Evolutionary conservation across 2,888 invertebrate genomes (phyloP), one percentile per base, ranked within the genome.

Genomic region (Rhimphoctona megacephalus): DNA sequence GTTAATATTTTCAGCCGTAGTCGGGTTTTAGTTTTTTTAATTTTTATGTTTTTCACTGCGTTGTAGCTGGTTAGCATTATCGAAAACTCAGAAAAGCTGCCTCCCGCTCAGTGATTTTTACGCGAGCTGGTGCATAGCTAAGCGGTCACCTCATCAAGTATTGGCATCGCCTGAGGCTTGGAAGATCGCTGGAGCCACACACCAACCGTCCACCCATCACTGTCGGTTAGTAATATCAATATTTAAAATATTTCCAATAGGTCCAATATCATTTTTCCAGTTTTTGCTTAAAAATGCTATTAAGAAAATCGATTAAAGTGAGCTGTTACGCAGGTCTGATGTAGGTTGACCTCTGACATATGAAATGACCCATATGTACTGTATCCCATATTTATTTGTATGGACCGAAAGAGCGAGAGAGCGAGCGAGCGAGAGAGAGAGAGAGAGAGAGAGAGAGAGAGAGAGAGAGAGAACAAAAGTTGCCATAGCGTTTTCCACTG

Each of bases 291-390:
- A 30, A 49, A 30, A 61, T 17, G 14, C 30, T 30, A 17, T 30
- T 30, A 11, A 14, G 25, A 30, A 30, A 61, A 61, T 30, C 30
- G 17, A 61, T 5, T 30, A 30, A 11, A 25, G 61, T 1, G 30
- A 14, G 17, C 14, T 61, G 14, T 14, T 61, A 61, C 22, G 17
- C 17, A 30, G 61, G 61, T 1, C 61, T 61, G 17, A 17, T 17
- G 30, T 30, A 30, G 17, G 30, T 30, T 61, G 61, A 61, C 61
- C 61, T 61, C 61, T 61, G 61, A 61, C 61, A 30, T 61, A 61
- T 61, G 61, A 61, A 61, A 61, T 61, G 61, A 61, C 61, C 61
- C 30, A 30, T 61, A 61, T 17, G 17, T 43, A 43, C 14, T 6
- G 49, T 2, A 61, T 30, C 30, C 17, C 17, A 61, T 30, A 61